Evolutionary conservation across 2,797 vertebrate species (phyloP).

Genomic region (Arrhamphus sclerolepis): DNA sequence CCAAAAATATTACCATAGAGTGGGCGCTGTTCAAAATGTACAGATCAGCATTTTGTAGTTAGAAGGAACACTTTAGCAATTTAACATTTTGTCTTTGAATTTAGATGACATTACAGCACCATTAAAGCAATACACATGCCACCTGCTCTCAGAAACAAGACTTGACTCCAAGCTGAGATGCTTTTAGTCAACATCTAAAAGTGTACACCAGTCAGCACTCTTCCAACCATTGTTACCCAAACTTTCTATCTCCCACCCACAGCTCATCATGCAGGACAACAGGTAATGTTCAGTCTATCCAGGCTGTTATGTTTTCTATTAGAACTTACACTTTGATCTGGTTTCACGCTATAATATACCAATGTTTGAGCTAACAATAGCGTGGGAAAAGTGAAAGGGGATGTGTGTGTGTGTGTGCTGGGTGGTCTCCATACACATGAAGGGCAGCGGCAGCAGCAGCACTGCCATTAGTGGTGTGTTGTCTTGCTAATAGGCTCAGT

Average conservation of each 20-base stretch:
- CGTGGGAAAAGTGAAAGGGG: slow-evolving; percentile 67
- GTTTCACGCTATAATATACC: slow-evolving; percentile 50
- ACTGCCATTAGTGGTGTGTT: slow-evolving; percentile 82
- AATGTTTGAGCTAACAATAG: slow-evolving; percentile 61
- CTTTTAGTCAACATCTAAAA: neutral
- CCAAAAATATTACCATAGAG: too few species aligned
- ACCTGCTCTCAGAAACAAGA: neutral
- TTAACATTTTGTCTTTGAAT: too few species aligned
- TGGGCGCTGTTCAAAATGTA: too few species aligned
- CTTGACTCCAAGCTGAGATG: neutral
- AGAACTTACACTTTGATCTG: slow-evolving; percentile 51
- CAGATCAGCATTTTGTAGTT: too few species aligned
- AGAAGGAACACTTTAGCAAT: too few species aligned
- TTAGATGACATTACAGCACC: too few species aligned
- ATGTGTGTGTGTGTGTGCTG: slow-evolving; percentile 58
- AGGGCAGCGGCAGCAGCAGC: slow-evolving; percentile 61
- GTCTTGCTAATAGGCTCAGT: slow-evolving; percentile 86
- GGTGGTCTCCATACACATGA: slow-evolving; percentile 75
- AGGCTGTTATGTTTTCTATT: slow-evolving; percentile 27
- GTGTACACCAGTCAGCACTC: neutral
- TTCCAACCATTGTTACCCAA: neutral
- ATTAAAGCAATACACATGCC: too few species aligned
- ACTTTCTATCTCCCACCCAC: neutral
- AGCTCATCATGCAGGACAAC: slow-evolving; percentile 7
- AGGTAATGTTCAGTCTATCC: slow-evolving; percentile 4